These are phyloP conservation scores for Cirrhinus mrigala DNA, from an alignment of 2,797 vertebrate genomes.

Conservation along the genomic window DNA sequence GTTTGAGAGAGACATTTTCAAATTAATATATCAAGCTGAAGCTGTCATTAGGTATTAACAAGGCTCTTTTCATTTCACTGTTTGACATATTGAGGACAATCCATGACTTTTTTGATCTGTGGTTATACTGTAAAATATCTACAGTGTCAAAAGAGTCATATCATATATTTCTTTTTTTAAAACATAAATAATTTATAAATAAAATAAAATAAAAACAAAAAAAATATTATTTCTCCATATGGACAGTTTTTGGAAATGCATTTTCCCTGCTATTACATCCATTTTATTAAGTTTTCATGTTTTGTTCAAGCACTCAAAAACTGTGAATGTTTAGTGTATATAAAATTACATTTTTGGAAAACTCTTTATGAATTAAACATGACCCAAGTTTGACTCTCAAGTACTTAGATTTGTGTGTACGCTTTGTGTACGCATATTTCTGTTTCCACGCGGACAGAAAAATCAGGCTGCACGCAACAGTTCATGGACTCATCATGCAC, in stretches of 20 bases:
- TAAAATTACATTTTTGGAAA: no score
- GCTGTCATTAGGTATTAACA: slow-evolving; percentile 33
- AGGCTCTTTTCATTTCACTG: neutral
- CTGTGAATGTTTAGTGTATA: no score
- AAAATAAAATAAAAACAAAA: neutral
- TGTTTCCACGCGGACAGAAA: neutral
- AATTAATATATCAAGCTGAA: slow-evolving; percentile 12
- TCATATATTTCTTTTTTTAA: neutral
- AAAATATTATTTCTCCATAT: neutral
- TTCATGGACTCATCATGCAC: neutral
- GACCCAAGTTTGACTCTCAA: no score
- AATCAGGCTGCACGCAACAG: neutral
- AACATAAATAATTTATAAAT: neutral
- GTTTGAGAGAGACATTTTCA: slow-evolving; percentile 17
- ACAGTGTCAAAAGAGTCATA: neutral
- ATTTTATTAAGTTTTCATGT: neutral
- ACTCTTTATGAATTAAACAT: no score
- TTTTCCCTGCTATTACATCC: neutral
- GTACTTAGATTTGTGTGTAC: no score
- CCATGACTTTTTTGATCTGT: slow-evolving; percentile 4
- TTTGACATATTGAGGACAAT: slow-evolving; percentile 30
- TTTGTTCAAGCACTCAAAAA: neutral
- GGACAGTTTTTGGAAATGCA: neutral
- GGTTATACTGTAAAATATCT: neutral
- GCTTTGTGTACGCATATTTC: no score